Conservation (phyloP, 1,140 invertebrate species). For the Drosophila sproati region DNA sequence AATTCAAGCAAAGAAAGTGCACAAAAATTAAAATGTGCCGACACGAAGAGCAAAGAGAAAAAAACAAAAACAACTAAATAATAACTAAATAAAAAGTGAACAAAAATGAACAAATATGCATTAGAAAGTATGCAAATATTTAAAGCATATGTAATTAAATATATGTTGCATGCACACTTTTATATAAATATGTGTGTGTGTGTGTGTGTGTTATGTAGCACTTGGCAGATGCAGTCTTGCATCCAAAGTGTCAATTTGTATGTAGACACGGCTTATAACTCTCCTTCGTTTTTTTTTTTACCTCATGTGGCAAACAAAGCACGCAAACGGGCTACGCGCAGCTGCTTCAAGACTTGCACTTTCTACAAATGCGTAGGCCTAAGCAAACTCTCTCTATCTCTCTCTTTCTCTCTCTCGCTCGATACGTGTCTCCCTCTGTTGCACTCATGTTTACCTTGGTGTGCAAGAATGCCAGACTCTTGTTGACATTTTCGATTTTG, state of each 20-base stretch:
- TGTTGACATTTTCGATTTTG: constrained; percentile 99
- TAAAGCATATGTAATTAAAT: constrained; percentile 75
- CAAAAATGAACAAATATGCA: constrained; percentile 40
- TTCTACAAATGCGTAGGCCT: constrained; percentile 78
- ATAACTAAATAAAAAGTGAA: constrained; percentile 12
- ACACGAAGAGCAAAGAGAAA: constrained; percentile 37
- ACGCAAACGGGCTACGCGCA: constrained; percentile 75
- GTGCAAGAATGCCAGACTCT: constrained; percentile 98
- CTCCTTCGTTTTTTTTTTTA: neutral
- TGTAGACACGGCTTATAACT: constrained; percentile 25
- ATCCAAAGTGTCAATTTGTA: constrained; percentile 43
- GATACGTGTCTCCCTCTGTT: neutral
- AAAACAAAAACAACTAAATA: constrained; percentile 27
- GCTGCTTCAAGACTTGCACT: constrained; percentile 78
- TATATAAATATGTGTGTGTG: constrained; percentile 1
- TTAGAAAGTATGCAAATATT: constrained; percentile 83
- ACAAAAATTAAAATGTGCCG: constrained; percentile 59
- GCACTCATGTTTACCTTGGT: constrained; percentile 91
- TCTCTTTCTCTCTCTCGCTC: neutral
- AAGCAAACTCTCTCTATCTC: neutral
- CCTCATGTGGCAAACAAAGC: constrained; percentile 77
- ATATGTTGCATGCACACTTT: constrained; percentile 38
- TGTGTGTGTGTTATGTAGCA: constrained; percentile 22
- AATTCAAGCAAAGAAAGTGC: constrained; percentile 67
- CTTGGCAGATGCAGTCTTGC: constrained; percentile 41